Percentiles rank a stretch among this genome's conserved stretches.
These are phyloP conservation scores for Apis mellifera DNA, from an alignment of 1,140 invertebrate genomes.

Conservation along the genomic window Amel_HAv3.1 CM009942.2:9881501-9882000, in stretches of 20 bases:
- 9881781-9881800: conserved; percentile 60
- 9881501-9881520: no score
- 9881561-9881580: no score
- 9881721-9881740: no score
- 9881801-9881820: conserved; percentile 48
- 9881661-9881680: conserved; percentile 20
- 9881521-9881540: no score
- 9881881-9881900: conserved; percentile 56
- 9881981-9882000: conserved; percentile 45
- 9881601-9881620: neutral
- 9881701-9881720: conserved; percentile 45
- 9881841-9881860: conserved; percentile 42
- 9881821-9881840: conserved; percentile 52
- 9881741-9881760: conserved; percentile 31
- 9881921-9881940: conserved; percentile 55
- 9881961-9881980: conserved; percentile 54
- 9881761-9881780: conserved; percentile 46
- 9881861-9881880: conserved; percentile 63
- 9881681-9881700: neutral
- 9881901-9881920: conserved; percentile 15
- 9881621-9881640: no score
- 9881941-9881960: conserved; percentile 63
- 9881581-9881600: neutral
- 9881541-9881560: no score
- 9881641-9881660: neutral